Evolutionary conservation across 2,888 invertebrate genomes (phyloP).

Genomic region (Ferdinandea cuprea): DNA sequence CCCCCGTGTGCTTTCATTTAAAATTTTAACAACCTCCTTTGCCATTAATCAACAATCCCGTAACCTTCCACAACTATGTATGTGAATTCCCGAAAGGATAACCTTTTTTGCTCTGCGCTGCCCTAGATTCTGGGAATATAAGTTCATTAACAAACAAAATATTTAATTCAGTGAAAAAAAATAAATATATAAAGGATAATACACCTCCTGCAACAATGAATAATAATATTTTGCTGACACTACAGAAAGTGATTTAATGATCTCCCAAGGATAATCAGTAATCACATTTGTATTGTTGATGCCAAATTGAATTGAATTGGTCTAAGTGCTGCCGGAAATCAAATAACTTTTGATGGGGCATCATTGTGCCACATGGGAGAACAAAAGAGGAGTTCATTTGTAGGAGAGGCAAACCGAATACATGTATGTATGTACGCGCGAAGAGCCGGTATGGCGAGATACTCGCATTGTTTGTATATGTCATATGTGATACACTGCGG

Average conservation of each 20-base stretch:
- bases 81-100: slow-evolving; percentile 38
- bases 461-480: slow-evolving; percentile 21
- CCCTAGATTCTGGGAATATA: slow-evolving; percentile 1
- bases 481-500: not conserved
- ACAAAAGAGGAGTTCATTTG: slow-evolving; percentile 41
- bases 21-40: slow-evolving; percentile 58
- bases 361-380: slow-evolving; percentile 50
- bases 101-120: slow-evolving; percentile 14
- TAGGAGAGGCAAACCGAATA: not conserved
- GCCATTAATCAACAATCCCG: slow-evolving; percentile 60
- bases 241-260: slow-evolving; percentile 31
- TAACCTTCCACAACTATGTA: slow-evolving; percentile 35
- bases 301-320: slow-evolving; percentile 65
- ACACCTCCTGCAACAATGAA: not conserved
- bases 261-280: slow-evolving; percentile 52
- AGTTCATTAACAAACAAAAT: not conserved
- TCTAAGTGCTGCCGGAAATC: slow-evolving; percentile 55
- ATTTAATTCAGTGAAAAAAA: slow-evolving; percentile 18
- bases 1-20: slow-evolving; percentile 42
- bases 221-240: not conserved
- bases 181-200: slow-evolving; percentile 1
- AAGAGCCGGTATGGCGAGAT: slow-evolving; percentile 45
- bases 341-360: slow-evolving; percentile 59
- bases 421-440: not conserved
- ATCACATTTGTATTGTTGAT: slow-evolving; percentile 63